Conservation (phyloP, 2,113 vertebrate species). For the Motacilla tschutschensis region DNA sequence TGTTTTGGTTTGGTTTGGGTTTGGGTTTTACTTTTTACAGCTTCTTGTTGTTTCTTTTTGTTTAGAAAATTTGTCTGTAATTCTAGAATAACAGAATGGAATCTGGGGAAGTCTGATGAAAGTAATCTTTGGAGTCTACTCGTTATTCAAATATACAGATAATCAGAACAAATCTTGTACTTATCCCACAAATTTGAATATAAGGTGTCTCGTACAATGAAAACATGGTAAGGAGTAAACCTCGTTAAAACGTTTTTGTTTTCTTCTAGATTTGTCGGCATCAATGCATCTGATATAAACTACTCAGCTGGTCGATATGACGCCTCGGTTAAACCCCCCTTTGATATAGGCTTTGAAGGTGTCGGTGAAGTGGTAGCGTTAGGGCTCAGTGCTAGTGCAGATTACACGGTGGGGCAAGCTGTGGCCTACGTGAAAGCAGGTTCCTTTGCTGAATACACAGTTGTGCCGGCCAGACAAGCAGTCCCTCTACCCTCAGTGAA, state of each 20-base stretch:
- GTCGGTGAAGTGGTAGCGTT: slow-evolving; percentile 88
- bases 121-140: not conserved
- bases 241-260: slow-evolving; percentile 56
- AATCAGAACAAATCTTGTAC: not conserved
- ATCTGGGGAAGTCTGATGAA: not conserved
- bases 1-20: not conserved
- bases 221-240: not conserved
- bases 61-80: not conserved
- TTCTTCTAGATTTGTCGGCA: slow-evolving; percentile 86
- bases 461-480: slow-evolving; percentile 77
- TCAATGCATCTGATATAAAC: slow-evolving; percentile 94
- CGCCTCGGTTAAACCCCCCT: slow-evolving; percentile 80
- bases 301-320: slow-evolving; percentile 89
- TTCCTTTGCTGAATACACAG: slow-evolving; percentile 88
- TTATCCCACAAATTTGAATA: not conserved
- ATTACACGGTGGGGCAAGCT: slow-evolving; percentile 79
- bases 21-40: not conserved
- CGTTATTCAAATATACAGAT: not conserved
- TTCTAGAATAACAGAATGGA: not conserved
- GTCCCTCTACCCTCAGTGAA: slow-evolving; percentile 76
- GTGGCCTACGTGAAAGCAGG: slow-evolving; percentile 84
- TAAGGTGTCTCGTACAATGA: not conserved
- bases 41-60: not conserved
- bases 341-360: slow-evolving; percentile 89
- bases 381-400: slow-evolving; percentile 87